These are phyloP conservation scores for Poliocrania exsul DNA, from an alignment of 2,797 vertebrate species.

Conservation along the genomic window DNA sequence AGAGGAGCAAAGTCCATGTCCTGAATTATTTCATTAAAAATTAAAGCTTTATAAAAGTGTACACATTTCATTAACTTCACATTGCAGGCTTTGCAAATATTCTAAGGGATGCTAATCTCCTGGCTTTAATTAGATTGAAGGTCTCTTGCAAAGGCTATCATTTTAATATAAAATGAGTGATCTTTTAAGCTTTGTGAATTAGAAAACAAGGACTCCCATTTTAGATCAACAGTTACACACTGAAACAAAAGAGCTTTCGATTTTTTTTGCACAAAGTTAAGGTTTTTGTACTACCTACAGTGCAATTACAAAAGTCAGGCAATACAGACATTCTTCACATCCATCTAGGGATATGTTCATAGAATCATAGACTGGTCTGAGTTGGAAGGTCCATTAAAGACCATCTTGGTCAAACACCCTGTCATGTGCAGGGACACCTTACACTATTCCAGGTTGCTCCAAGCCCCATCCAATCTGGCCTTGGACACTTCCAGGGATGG, in stretches of 20 bases:
- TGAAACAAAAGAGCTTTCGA: slow-evolving; percentile 11
- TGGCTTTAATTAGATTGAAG: slow-evolving; percentile 80
- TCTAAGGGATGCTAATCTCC: slow-evolving; percentile 77
- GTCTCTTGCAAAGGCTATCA: slow-evolving; percentile 78
- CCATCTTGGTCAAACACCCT: neutral
- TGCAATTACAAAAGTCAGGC: neutral
- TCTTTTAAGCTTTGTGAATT: slow-evolving; percentile 71
- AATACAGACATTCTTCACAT: neutral
- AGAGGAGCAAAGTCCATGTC: slow-evolving; percentile 17
- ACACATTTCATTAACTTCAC: slow-evolving; percentile 79
- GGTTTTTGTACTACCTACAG: neutral
- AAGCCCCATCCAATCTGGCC: rapidly evolving
- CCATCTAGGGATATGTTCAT: neutral
- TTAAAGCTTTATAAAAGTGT: slow-evolving; percentile 79
- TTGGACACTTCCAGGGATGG: neutral
- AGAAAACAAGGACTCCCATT: slow-evolving; percentile 66
- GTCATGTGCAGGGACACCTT: neutral
- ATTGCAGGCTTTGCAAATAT: slow-evolving; percentile 79
- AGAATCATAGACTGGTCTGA: neutral
- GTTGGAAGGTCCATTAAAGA: neutral
- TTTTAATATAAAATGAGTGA: slow-evolving; percentile 75
- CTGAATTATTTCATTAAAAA: slow-evolving; percentile 78
- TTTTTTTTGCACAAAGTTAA: neutral
- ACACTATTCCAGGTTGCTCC: rapidly evolving
- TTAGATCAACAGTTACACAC: slow-evolving; percentile 60